Evolutionary conservation across 2,113 vertebrate species (phyloP).

Genomic region (Esox niger): DNA sequence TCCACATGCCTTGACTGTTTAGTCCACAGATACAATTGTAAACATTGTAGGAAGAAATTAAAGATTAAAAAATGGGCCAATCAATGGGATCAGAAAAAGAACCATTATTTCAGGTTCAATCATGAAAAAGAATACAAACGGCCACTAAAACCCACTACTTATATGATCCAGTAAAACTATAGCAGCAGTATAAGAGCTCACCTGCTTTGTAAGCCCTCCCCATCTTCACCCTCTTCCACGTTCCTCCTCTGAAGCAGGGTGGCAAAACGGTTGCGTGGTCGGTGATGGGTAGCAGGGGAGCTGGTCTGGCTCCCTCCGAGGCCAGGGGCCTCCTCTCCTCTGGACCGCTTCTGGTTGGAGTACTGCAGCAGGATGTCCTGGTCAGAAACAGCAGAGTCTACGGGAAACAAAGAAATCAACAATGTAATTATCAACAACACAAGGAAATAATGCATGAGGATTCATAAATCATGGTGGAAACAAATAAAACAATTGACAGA

Average conservation of each 20-base stretch:
- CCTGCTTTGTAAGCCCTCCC: conserved; percentile 85
- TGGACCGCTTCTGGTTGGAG: conserved; percentile 76
- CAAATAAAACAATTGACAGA: no score
- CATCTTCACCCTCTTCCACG: conserved; percentile 65
- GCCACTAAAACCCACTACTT: no score
- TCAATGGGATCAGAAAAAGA: no score
- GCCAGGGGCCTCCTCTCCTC: conserved; percentile 40
- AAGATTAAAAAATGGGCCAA: no score
- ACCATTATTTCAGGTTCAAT: no score
- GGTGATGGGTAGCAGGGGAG: conserved; percentile 21
- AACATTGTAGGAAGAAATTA: background rate
- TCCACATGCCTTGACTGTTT: background rate
- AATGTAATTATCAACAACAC: no score
- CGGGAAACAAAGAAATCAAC: background rate
- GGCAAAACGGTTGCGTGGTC: conserved; percentile 81
- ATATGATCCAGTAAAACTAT: no score
- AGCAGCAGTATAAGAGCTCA: conserved; percentile 39
- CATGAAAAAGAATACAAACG: no score
- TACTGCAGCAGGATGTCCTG: conserved; percentile 87
- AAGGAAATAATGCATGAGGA: no score
- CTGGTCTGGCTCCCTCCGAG: conserved; percentile 8
- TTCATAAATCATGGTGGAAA: no score
- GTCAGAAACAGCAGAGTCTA: conserved; percentile 76
- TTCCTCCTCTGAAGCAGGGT: conserved; percentile 82
- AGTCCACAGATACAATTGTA: no score